These are phyloP conservation scores for Dusona sp. DNA, from an alignment of 2,888 invertebrate species.

Conservation along the genomic window DNA sequence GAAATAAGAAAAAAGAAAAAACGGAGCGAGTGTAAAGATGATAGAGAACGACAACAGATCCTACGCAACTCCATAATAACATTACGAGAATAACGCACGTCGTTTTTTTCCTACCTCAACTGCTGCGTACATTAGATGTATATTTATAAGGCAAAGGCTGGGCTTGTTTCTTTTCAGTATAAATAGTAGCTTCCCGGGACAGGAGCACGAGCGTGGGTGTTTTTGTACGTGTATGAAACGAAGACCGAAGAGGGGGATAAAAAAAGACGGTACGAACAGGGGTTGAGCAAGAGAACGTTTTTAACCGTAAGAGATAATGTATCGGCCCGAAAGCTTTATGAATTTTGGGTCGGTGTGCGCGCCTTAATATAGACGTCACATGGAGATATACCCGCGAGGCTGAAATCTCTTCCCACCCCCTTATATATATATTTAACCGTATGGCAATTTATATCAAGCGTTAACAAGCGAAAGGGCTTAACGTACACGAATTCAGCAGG, in stretches of 20 bases:
- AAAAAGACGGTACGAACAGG: slow-evolving; percentile 45
- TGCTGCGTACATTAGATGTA: slow-evolving; percentile 18
- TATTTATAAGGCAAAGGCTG: slow-evolving; percentile 49
- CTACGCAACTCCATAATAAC: slow-evolving; percentile 18
- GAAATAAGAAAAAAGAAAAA: background rate
- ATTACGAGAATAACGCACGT: slow-evolving; percentile 42
- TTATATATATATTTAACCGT: background rate
- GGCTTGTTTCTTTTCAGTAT: slow-evolving; percentile 28
- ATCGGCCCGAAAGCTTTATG: slow-evolving; percentile 52
- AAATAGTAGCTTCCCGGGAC: slow-evolving; percentile 37
- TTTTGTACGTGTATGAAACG: background rate
- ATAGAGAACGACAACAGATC: slow-evolving; percentile 7
- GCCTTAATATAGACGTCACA: slow-evolving; percentile 51
- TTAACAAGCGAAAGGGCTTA: slow-evolving; percentile 26
- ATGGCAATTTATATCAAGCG: slow-evolving; percentile 14
- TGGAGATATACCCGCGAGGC: slow-evolving; percentile 41
- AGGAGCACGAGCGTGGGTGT: background rate
- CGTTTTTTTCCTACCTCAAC: slow-evolving; percentile 30
- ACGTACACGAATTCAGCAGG: background rate
- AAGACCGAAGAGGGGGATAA: slow-evolving; percentile 26
- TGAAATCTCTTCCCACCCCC: slow-evolving; percentile 35
- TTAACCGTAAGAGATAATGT: slow-evolving; percentile 49
- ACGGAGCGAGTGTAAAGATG: background rate
- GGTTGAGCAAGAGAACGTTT: slow-evolving; percentile 59
- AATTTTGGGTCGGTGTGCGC: slow-evolving; percentile 21